Percentiles rank a stretch among this genome's conserved stretches.
phyloP scores from a whole-genome alignment of 2,888 invertebrate genomes.

The Cephalotes varians region DNA sequence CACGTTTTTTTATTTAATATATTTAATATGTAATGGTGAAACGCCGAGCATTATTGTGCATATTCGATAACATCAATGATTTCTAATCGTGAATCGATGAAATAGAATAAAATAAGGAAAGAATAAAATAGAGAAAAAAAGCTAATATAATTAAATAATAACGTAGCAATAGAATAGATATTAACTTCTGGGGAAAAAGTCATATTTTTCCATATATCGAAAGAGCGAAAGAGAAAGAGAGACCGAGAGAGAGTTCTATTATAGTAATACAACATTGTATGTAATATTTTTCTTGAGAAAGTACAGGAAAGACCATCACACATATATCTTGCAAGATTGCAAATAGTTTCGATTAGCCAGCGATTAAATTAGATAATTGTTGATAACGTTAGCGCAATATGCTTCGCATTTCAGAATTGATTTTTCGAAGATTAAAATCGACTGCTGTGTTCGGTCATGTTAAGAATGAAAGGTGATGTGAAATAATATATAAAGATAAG shows the following conservation, averaged over 20 bases:
- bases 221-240: background rate
- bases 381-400: background rate
- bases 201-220: slow-evolving; percentile 32
- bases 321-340: background rate
- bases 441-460: background rate
- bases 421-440: slow-evolving; percentile 6
- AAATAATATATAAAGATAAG: slow-evolving; percentile 11
- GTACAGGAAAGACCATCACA: background rate
- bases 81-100: slow-evolving; percentile 23
- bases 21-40: background rate
- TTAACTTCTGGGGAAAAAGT: slow-evolving; percentile 34
- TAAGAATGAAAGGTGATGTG: background rate
- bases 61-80: background rate
- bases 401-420: slow-evolving; percentile 18
- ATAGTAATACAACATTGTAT: slow-evolving; percentile 23
- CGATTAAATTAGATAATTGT: slow-evolving; percentile 19
- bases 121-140: background rate
- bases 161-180: slow-evolving; percentile 20
- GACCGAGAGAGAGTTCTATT: background rate
- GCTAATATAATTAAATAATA: slow-evolving; percentile 15
- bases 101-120: slow-evolving; percentile 10
- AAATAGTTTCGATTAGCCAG: slow-evolving; percentile 17
- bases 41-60: background rate
- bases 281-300: slow-evolving; percentile 21
- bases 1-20: background rate